A percentile compares a stretch with the other conserved stretches of the same genome.
These are phyloP conservation scores for Creontiades dilutus DNA, from an alignment of 2,888 invertebrate species.

Conservation along the genomic window DNA sequence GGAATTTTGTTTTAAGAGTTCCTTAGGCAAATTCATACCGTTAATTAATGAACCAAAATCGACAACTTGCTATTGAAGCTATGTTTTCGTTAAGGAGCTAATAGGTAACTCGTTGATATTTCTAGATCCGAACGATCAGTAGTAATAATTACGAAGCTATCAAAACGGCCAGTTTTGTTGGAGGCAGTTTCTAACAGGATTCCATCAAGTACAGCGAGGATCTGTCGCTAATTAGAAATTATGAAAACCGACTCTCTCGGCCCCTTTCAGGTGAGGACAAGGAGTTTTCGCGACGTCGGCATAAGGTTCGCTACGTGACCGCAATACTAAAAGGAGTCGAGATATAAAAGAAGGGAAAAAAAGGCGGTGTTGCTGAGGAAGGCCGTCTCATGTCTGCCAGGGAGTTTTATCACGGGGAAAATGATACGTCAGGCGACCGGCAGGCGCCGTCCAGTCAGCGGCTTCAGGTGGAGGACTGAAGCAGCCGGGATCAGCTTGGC, in stretches of 20 bases:
- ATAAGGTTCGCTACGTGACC: slow-evolving; percentile 32
- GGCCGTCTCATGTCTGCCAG: not conserved
- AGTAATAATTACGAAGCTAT: not conserved
- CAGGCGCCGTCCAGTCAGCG: not conserved
- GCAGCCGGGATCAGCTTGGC: slow-evolving; percentile 5
- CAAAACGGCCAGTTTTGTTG: not conserved
- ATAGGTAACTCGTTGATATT: too few species aligned
- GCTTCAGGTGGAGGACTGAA: slow-evolving; percentile 11
- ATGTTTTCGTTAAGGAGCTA: too few species aligned
- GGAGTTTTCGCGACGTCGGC: not conserved
- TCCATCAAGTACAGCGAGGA: slow-evolving; percentile 1
- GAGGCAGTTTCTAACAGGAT: not conserved
- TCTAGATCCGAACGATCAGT: not conserved
- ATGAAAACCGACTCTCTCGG: not conserved
- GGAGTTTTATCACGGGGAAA: slow-evolving; percentile 45
- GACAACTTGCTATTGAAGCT: too few species aligned
- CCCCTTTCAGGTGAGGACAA: not conserved
- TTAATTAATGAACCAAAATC: not conserved
- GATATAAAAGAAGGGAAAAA: slow-evolving; percentile 37
- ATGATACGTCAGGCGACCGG: slow-evolving; percentile 45
- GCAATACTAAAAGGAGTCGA: slow-evolving; percentile 25
- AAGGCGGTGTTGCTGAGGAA: not conserved
- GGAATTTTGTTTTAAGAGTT: too few species aligned
- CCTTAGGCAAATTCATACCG: too few species aligned
- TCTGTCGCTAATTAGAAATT: slow-evolving; percentile 18